Conservation (phyloP, 2,888 invertebrate species). For the Achlya flavicornis region DNA sequence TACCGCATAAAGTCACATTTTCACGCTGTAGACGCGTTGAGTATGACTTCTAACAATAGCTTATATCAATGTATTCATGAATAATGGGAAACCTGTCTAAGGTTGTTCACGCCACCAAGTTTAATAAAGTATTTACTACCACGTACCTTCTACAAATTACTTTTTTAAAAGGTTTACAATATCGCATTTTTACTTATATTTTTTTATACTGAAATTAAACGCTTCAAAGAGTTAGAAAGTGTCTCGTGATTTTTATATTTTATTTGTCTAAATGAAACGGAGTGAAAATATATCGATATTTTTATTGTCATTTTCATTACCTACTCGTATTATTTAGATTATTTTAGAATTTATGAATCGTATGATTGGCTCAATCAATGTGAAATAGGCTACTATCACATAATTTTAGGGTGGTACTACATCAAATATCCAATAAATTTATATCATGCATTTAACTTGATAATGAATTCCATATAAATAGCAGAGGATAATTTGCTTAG, state of each 20-base stretch:
- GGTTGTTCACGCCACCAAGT: neutral
- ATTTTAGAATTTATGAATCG: no score
- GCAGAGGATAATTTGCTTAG: conserved; percentile 21
- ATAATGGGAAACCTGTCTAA: neutral
- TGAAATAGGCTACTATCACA: no score
- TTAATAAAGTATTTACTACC: no score
- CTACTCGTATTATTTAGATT: no score
- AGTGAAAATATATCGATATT: no score
- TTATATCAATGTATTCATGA: conserved; percentile 9
- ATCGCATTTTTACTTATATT: no score
- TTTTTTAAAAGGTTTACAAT: no score
- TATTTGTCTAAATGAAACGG: no score
- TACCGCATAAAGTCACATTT: conserved; percentile 59
- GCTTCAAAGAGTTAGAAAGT: neutral
- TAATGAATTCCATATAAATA: neutral
- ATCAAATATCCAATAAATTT: neutral
- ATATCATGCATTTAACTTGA: neutral
- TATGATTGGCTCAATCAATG: neutral
- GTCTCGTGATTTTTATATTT: neutral
- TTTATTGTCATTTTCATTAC: no score
- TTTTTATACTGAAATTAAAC: neutral
- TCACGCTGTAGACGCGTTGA: conserved; percentile 34
- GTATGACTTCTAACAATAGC: conserved; percentile 20
- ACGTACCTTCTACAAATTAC: no score
- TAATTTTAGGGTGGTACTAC: neutral